Base-by-base conservation (phyloP, 2,113 vertebrate species). In the Upupa epops region DNA sequence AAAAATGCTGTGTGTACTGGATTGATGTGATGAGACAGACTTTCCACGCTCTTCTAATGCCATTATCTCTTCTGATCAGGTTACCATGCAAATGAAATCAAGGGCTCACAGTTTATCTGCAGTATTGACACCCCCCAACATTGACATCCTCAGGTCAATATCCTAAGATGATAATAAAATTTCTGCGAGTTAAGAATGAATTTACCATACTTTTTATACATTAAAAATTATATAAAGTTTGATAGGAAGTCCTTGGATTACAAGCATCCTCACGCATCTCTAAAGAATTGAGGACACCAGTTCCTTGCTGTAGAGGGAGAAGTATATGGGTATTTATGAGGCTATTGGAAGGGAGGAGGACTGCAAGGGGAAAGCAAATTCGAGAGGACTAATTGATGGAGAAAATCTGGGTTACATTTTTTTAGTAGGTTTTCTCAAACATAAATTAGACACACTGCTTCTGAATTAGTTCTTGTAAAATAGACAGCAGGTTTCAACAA, bases 81-180 rank as follows among this genome's bases (percentile, higher is more conserved):
- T 95, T 96, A 88, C 73, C 90, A 93, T 93, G 86, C 86, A 95
- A 95, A 96, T 93, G 63, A 75, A 79, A 88, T 91, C 6, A 25
- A 92, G 81, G 61, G 17, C 22, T 94, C 10, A 58, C 19, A 79
- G 17, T 19, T 86, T 84, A 82, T 83, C 58, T 92, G 9, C 65
- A 65, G 32, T 81, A 91, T 55, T 92, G 71, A 89, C 42, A 52
- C 85, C 95, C n/a, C 81, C 54, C 48, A 83, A 63, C 9, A 66
- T 17, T 88, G 68, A 75, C 88, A 86, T 90, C 93, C 63, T 83
- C 25, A 55, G 85, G 81, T 96, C 96, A 93, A 70, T 93, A 80
- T 73, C 88, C 17, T 81, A 75, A 89, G 95, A 93, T 97, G 59
- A 69, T 85, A 92, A 94, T 86, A 79, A 13, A 74, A 25, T 80